Base-by-base conservation (phyloP, 2,797 vertebrate genomes). In the Gymnocypris eckloni region DNA sequence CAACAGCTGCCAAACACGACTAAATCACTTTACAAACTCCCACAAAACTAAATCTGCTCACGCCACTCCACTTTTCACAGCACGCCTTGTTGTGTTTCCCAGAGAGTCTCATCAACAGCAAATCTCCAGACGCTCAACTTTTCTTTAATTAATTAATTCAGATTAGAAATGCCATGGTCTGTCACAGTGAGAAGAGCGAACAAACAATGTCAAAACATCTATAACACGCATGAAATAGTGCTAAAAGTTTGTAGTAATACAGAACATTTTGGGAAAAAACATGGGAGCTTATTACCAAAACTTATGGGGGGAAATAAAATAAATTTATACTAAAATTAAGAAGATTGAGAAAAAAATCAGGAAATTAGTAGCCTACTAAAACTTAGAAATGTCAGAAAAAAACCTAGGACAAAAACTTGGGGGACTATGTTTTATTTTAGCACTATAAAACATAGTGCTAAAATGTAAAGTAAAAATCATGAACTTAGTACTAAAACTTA, bases 1-100 rank as follows among this genome's bases (percentile, higher is more conserved):
- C 73, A 88, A 86, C 88, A 90, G 81, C 87, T 87, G 87, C 77
- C 76, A 83, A 86, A 78, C 81, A 3, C 59, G 39, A 20, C 64
- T 69, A 67, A 81, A 67, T 81, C 64, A 39, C 54, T 73, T 61
- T 20, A 75, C 81, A 72, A 72, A 54, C 81, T 56, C 67, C 64
- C 83, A 85, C 80, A 87, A 85, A 82, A 88, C 52, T 50, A 61
- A 48, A 64, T 41, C 64, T n/a, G 52, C 52, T 59, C 33, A 41
- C 15, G 10, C 20, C 33, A 33, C 71, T 81, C 82, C 66, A 52
- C 72, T 81, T 78, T 76, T 85, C 82, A 61, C 83, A 54, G 70
- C 76, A 43, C 25, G 78, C 28, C 56, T 41, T 66, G 59, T 20
- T 28, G 45, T 64, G 77, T 45, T 64, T 79, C 56, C 56, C 16